These are phyloP conservation scores for Halcyon badia DNA, from an alignment of 2,797 vertebrate species.

Conservation along the genomic window DNA sequence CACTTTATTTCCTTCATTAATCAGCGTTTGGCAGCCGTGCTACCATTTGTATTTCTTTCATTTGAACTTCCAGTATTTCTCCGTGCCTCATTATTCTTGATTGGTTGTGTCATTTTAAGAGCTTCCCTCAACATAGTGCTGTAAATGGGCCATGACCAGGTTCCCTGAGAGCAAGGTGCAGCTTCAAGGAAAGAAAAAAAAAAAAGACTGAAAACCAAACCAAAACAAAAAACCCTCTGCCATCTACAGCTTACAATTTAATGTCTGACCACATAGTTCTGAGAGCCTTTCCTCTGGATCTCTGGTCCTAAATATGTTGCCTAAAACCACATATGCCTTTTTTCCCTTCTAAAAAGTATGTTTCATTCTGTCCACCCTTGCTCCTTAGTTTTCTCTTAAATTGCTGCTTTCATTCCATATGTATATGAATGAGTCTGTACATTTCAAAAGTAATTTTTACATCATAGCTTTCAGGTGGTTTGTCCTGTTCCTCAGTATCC, in stretches of 20 bases:
- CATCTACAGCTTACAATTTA: constrained; percentile 57
- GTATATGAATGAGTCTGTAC: background rate
- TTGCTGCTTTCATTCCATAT: background rate
- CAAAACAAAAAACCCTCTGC: background rate
- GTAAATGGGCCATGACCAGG: background rate
- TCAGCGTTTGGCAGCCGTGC: background rate
- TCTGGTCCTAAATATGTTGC: constrained; percentile 43
- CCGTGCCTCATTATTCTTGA: background rate
- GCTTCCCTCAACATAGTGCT: background rate
- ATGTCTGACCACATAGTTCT: constrained; percentile 47
- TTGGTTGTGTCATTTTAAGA: background rate
- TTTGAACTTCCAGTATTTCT: background rate
- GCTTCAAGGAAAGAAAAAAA: background rate
- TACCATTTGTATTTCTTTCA: background rate
- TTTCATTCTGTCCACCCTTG: background rate
- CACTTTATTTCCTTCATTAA: background rate
- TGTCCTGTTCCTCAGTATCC: background rate
- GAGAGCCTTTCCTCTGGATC: constrained; percentile 25
- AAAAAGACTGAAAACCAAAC: background rate
- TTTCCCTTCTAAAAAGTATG: background rate
- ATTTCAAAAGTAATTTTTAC: background rate
- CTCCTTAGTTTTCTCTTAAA: background rate
- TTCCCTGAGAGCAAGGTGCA: constrained; percentile 61
- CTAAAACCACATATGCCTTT: constrained; percentile 52
- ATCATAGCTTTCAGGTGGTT: background rate